Evolutionary conservation across 2,113 vertebrate species (phyloP), one percentile per base, ranked within the genome.

Genomic region (Clarias magur): DNA sequence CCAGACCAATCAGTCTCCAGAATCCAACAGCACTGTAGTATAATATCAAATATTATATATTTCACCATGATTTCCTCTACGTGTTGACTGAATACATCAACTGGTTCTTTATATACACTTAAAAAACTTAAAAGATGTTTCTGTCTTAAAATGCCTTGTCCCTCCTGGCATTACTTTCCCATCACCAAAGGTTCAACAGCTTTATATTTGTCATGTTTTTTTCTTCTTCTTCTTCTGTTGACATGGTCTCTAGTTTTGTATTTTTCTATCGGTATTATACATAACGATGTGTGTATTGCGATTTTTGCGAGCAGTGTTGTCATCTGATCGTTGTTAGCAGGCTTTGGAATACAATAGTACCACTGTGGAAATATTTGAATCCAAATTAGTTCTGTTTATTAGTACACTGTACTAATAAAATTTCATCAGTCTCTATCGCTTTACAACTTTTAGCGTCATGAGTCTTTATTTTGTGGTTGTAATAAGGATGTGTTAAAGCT

Each of bases 181-280:
- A 87, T 70, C 87, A 91, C 88, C 90, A 92, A 93, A 92, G 93
- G 91, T 93, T 93, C 90, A 87, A 92, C 86, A 93, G 93, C 93
- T 95, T 94, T 94, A 93, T 90, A 38, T 90, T 76, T 53, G 54
- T 85, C 54, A n/a, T 88, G 17, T 13, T 84, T 84, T 67, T 86
- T 9, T 38, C 7, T 48, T 48, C 48, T 48, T 48, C 48, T 48
- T 63, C 67, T 75, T 65, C 73, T n/a, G 54, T 83, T 88, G 89
- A 87, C 88, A 60, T 91, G 88, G 84, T 88, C 88, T 93, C 90
- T 89, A 80, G 54, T 92, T 94, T 93, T 93, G 90, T 94, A 94
- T 92, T 94, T 94, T 93, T 94, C 88, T 94, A 93, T 89, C 86
- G 87, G 84, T 90, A 90, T 84, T 90, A 90, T 84, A 85, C 68